Evolutionary conservation across 1,140 invertebrate genomes (phyloP).

Genomic region (Orchesella cincta): DNA sequence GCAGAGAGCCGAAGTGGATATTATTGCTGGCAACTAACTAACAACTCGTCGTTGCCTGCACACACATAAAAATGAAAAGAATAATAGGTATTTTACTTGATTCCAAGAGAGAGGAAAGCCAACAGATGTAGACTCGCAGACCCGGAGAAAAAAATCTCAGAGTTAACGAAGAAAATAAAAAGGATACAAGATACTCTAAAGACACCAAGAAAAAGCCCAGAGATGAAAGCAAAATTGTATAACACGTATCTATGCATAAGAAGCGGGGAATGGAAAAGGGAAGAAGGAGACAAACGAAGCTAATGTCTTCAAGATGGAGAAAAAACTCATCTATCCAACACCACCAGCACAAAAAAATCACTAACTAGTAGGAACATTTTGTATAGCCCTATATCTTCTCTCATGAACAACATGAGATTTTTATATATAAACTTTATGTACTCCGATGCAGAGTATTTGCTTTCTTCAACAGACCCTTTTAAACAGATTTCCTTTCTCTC

Average conservation of each 20-base stretch:
- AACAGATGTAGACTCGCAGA: constrained; percentile 16
- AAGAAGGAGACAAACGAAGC: constrained; percentile 26
- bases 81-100: constrained; percentile 12
- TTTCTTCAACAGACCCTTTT: neutral
- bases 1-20: neutral
- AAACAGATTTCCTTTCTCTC: neutral
- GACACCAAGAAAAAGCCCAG: neutral
- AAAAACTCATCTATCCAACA: constrained; percentile 23
- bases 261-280: neutral
- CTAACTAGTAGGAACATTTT: too few relatives aligned
- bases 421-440: neutral
- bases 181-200: too few relatives aligned
- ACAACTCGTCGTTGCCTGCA: neutral
- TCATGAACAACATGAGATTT: neutral
- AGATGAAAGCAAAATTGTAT: constrained; percentile 6
- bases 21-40: constrained; percentile 5
- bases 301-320: constrained; percentile 26
- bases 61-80: neutral
- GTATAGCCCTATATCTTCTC: too few relatives aligned
- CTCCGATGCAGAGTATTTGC: neutral
- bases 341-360: constrained; percentile 4
- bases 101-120: constrained; percentile 23
- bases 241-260: too few relatives aligned
- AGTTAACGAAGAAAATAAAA: neutral
- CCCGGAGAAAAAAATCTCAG: neutral